A percentile compares a stretch with the other conserved stretches of the same genome.
phyloP scores from a whole-genome alignment of 2,888 invertebrate genomes.

The Beris morrisii region DNA sequence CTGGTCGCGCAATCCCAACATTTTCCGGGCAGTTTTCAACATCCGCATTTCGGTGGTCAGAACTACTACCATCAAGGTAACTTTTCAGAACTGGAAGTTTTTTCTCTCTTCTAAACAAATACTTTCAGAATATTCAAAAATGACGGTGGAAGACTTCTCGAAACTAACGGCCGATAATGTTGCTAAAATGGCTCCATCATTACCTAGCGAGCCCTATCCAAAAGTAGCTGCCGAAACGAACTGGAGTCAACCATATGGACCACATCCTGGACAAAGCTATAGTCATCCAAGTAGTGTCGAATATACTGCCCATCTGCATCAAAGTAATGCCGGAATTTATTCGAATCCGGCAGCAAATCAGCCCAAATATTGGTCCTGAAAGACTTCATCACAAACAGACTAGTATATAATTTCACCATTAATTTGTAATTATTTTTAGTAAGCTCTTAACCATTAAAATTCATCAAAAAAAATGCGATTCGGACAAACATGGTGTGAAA shows the following conservation, averaged over 20 bases:
- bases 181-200: conserved; percentile 54
- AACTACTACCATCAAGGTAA: conserved; percentile 57
- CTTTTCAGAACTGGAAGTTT: background rate
- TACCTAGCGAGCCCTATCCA: conserved; percentile 51
- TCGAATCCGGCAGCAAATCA: conserved; percentile 51
- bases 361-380: conserved; percentile 54
- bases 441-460: too few species aligned
- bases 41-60: conserved; percentile 53
- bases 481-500: too few species aligned
- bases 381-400: background rate
- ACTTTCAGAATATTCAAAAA: conserved; percentile 60
- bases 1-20: conserved; percentile 51
- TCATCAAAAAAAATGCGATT: too few species aligned
- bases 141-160: conserved; percentile 57
- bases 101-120: background rate
- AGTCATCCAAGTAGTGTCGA: conserved; percentile 44
- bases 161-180: conserved; percentile 56
- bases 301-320: conserved; percentile 49
- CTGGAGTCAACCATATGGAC: conserved; percentile 53
- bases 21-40: conserved; percentile 50
- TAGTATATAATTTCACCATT: conserved; percentile 1
- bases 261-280: conserved; percentile 38
- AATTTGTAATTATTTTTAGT: background rate
- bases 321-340: conserved; percentile 48
- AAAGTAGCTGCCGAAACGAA: conserved; percentile 52